Evolutionary conservation across 2,797 vertebrate species (phyloP).

Genomic region (Gastrophryne carolinensis): DNA sequence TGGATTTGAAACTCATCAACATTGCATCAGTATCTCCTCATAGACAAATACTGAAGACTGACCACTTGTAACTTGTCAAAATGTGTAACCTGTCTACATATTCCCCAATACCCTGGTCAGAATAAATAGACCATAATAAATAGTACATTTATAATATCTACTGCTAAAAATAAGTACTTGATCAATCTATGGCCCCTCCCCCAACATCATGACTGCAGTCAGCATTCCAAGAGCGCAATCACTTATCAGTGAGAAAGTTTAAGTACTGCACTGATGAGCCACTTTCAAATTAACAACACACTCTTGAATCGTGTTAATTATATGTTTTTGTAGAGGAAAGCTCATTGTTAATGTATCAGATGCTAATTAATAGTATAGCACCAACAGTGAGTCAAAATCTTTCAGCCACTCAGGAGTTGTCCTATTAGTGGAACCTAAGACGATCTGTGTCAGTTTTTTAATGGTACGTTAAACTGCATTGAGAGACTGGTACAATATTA

Average conservation of each 20-base stretch:
- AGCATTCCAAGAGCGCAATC: background rate
- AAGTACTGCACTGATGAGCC: background rate
- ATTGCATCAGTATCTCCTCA: no score
- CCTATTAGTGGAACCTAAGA: background rate
- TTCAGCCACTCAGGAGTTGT: conserved; percentile 11
- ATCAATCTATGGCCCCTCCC: background rate
- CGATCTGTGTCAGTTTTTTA: background rate
- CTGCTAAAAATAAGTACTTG: no score
- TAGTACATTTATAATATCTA: no score
- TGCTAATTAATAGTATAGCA: conserved; percentile 42
- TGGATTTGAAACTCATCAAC: no score
- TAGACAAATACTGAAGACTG: no score
- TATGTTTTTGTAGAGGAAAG: conserved; percentile 1
- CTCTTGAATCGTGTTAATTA: conserved; percentile 35
- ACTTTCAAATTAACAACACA: conserved; percentile 8
- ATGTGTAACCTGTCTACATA: no score
- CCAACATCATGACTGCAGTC: background rate
- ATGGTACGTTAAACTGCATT: background rate
- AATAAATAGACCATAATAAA: no score
- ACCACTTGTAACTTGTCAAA: no score
- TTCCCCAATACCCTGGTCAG: no score
- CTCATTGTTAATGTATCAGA: conserved; percentile 29
- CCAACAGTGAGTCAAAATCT: background rate
- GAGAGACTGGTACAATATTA: no score
- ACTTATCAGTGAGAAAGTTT: background rate